Conservation (phyloP, 2,888 invertebrate genomes). For the Acanthosepion lycidas region DNA sequence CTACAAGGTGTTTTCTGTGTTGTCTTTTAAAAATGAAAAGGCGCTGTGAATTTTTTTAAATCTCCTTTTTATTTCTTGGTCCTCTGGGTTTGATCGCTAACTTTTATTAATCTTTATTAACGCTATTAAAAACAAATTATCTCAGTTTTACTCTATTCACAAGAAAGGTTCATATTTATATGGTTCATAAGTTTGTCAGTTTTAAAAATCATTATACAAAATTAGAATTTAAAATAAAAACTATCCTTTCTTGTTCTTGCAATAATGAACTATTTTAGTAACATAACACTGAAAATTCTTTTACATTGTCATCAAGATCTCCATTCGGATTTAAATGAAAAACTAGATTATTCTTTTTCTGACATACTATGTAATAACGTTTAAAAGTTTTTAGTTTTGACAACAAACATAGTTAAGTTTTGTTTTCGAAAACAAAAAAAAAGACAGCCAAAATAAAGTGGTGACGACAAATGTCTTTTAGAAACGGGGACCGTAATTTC, state of each 20-base stretch:
- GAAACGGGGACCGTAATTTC: neutral
- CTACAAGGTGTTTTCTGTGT: neutral
- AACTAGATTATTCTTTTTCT: too few species aligned
- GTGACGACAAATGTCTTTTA: neutral
- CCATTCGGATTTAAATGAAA: too few species aligned
- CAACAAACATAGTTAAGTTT: neutral
- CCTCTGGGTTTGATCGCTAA: neutral
- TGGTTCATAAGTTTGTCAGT: neutral
- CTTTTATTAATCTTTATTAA: neutral
- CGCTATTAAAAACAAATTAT: neutral
- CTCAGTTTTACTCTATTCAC: neutral
- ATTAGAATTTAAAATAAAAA: neutral
- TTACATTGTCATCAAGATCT: too few species aligned
- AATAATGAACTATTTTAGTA: neutral
- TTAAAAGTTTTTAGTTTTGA: neutral
- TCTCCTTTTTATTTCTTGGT: neutral
- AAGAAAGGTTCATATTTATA: neutral
- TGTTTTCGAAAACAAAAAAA: neutral
- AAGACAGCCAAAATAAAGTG: neutral
- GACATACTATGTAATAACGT: neutral
- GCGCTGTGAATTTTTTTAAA: conserved; percentile 1
- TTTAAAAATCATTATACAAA: neutral
- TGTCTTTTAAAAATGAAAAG: neutral
- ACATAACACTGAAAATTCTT: too few species aligned
- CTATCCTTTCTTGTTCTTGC: neutral